Evolutionary conservation across 2,113 vertebrate genomes (phyloP).

Genomic region (Trochalopteron elliotii): DNA sequence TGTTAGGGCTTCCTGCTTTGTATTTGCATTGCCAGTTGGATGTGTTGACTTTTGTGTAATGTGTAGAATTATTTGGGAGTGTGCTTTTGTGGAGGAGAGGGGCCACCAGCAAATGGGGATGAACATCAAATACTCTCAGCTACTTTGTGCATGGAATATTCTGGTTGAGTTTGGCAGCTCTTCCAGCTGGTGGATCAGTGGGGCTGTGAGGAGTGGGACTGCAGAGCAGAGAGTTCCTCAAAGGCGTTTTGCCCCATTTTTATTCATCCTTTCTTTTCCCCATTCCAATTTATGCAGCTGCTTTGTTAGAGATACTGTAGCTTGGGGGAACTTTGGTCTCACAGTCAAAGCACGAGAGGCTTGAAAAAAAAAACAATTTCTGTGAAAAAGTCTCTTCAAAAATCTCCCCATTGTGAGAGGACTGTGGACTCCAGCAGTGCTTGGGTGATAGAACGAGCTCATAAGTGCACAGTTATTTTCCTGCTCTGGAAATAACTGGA

Average conservation of each 20-base stretch:
- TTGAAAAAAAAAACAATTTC: neutral
- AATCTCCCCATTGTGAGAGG: neutral
- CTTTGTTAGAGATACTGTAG: neutral
- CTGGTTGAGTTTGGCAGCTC: neutral
- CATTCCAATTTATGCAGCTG: neutral
- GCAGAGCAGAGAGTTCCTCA: neutral
- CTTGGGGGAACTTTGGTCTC: neutral
- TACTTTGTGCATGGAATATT: neutral
- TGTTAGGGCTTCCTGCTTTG: neutral
- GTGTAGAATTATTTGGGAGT: neutral
- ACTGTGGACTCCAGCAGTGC: neutral
- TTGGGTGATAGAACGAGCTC: neutral
- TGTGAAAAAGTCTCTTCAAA: neutral
- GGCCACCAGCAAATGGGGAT: neutral
- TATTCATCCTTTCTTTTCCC: neutral
- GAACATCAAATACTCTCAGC: neutral
- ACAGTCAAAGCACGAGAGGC: neutral
- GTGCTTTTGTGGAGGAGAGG: neutral
- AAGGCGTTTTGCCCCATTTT: neutral
- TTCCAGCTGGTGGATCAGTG: neutral
- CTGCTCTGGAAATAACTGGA: neutral
- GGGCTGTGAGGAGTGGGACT: neutral
- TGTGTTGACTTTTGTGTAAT: neutral
- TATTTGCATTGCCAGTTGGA: fast-evolving
- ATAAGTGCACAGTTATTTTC: neutral